These are phyloP conservation scores for Bombus polaris DNA, from an alignment of 1,140 invertebrate genomes.

Conservation along the genomic window DNA sequence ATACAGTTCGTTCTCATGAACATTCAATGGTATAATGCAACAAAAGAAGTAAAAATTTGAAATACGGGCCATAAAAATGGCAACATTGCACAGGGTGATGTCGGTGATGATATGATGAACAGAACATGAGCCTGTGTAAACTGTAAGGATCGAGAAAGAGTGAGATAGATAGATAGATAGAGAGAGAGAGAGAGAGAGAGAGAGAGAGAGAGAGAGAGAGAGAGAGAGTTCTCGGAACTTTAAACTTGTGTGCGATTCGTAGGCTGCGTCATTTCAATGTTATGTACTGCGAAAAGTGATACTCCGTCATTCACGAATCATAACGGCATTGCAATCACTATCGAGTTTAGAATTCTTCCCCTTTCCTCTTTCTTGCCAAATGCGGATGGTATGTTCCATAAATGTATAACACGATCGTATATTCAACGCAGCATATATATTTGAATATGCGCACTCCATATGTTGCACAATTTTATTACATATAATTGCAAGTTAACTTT, in stretches of 20 bases:
- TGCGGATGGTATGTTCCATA: background rate
- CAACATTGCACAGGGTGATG: conserved; percentile 55
- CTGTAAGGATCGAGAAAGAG: background rate
- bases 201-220: background rate
- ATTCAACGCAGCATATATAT: background rate
- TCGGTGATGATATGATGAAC: conserved; percentile 9
- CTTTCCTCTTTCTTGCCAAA: background rate
- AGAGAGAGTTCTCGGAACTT: conserved; percentile 46
- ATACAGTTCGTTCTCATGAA: conserved; percentile 50
- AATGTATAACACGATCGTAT: background rate
- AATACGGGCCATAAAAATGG: conserved; percentile 57
- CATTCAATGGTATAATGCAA: conserved; percentile 47
- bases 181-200: conserved; percentile 14
- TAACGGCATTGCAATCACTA: conserved; percentile 27
- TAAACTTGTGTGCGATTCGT: conserved; percentile 20
- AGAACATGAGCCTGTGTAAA: conserved; percentile 22
- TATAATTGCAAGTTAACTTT: background rate
- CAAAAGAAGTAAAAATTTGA: conserved; percentile 51
- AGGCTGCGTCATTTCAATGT: conserved; percentile 39
- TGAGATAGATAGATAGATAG: background rate
- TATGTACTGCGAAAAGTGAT: conserved; percentile 30
- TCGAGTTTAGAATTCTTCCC: conserved; percentile 1
- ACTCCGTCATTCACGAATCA: conserved; percentile 49
- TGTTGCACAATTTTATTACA: background rate
- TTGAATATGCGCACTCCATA: conserved; percentile 9